Base-by-base conservation (phyloP, 1,140 invertebrate genomes). In the Lasioglossum albipes region DNA sequence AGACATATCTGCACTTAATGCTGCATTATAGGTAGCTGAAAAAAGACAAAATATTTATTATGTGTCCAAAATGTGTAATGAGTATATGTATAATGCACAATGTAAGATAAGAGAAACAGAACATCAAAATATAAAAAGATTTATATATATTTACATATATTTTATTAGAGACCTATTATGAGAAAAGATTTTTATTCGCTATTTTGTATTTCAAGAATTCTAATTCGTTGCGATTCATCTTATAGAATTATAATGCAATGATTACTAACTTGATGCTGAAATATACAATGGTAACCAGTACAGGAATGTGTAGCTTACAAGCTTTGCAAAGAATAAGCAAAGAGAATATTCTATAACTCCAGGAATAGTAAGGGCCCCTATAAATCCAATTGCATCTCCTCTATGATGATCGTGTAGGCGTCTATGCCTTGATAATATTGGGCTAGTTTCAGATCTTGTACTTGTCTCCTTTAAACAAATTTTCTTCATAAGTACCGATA, bases 271-370 rank as follows among this genome's bases (percentile, higher is more conserved):
- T 80, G 97, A 97, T 73, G 94, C 94, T 68, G 96, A 95, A 72
- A 99, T 98, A 87, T 99, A 99, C 20, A 96, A 92, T 66, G 98
- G 98, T 83, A 99, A 94, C 98, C 98, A 99, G 91, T 97, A 99
- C 16, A 99, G 95, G 93, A 99, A 99, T 75, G 98, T 99, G 90
- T 99, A 99, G 90, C 97, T 98, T 72, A 99, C 98, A 9, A 99
- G 94, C 93, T 99, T 99, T n/a, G 98, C 97, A 93, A 99, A 99
- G 92, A 99, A 99, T 52, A 99, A 94, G 57, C 97, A 98, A 3
- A 99, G 90, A 0, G 98, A 98, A 94, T 97, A 99, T 93, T 99
- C 98, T 6, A 98, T 88, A 2, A 99, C 98, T 31, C 98, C 98
- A n/a, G 97, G 97, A 89, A 98, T 98, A 83, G 93, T 93, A 0